Percentiles rank a stretch among this genome's conserved stretches.
phyloP scores from a whole-genome alignment of 2,888 invertebrate species.

The Drosophila paracracens region DNA sequence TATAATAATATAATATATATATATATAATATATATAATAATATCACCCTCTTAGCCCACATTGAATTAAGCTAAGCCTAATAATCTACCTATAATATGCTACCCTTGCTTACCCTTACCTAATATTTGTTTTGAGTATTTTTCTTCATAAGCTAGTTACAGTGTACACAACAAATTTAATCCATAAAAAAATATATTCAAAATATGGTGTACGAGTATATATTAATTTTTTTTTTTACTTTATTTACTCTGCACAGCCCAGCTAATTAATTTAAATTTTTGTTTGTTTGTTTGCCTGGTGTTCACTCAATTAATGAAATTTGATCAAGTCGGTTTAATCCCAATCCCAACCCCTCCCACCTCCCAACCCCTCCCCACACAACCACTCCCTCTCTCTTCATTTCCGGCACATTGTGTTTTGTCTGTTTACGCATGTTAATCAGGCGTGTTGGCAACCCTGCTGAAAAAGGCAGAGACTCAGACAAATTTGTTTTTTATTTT shows the following conservation, averaged over 20 bases:
- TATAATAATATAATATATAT: too few species aligned
- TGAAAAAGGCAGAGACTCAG: slow-evolving; percentile 48
- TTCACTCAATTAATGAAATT: slow-evolving; percentile 77
- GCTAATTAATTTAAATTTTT: slow-evolving; percentile 47
- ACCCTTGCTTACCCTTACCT: not conserved
- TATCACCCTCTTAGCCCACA: too few species aligned
- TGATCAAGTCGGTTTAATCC: slow-evolving; percentile 61
- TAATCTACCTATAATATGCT: not conserved
- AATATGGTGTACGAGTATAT: not conserved
- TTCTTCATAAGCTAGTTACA: not conserved
- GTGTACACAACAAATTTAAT: not conserved
- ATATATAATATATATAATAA: not conserved
- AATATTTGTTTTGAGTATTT: not conserved
- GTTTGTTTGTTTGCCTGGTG: slow-evolving; percentile 37
- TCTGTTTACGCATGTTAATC: slow-evolving; percentile 70
- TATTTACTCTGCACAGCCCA: slow-evolving; percentile 1
- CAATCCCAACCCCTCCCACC: not conserved
- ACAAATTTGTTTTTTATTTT: slow-evolving; percentile 43
- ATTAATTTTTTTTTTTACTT: not conserved
- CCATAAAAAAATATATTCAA: not conserved
- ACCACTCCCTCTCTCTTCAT: not conserved
- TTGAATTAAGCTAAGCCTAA: not conserved
- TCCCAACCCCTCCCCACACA: not conserved
- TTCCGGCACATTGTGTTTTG: slow-evolving; percentile 10
- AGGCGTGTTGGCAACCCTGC: slow-evolving; percentile 50